These are phyloP conservation scores for Andrena trimmerana DNA, from an alignment of 2,888 invertebrate genomes.

Conservation along the genomic window DNA sequence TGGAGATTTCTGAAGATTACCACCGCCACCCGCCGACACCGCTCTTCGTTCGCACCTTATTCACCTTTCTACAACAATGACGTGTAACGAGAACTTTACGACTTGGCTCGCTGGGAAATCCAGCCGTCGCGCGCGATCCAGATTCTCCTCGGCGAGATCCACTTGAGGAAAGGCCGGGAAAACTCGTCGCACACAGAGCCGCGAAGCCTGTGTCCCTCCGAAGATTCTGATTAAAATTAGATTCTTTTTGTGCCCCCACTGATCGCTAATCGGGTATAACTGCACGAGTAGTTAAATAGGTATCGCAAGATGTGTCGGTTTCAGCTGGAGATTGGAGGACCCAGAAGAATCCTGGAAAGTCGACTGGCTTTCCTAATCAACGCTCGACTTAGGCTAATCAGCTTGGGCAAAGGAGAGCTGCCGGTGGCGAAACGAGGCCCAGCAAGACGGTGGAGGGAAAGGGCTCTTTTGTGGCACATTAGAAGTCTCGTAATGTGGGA, in stretches of 20 bases:
- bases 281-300: too few relatives aligned
- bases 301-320: too few relatives aligned
- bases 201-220: background rate
- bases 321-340: too few relatives aligned
- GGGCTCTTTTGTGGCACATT: slow-evolving; percentile 67
- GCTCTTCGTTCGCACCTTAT: slow-evolving; percentile 68
- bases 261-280: too few relatives aligned
- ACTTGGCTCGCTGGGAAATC: slow-evolving; percentile 46
- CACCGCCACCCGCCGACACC: slow-evolving; percentile 65
- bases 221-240: slow-evolving; percentile 2
- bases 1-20: slow-evolving; percentile 68
- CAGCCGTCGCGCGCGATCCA: slow-evolving; percentile 36
- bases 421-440: background rate
- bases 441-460: slow-evolving; percentile 26
- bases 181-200: background rate
- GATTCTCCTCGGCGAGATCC: background rate
- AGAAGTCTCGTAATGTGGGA: slow-evolving; percentile 72
- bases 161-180: background rate
- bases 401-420: background rate
- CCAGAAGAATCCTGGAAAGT: background rate
- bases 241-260: background rate
- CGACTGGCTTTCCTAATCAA: slow-evolving; percentile 37
- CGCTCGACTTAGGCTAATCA: slow-evolving; percentile 44
- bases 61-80: slow-evolving; percentile 69
- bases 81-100: slow-evolving; percentile 73